phyloP scores from a whole-genome alignment of 35 echinoderm and acorn worm genomes.

The Apostichopus japonicus region DNA sequence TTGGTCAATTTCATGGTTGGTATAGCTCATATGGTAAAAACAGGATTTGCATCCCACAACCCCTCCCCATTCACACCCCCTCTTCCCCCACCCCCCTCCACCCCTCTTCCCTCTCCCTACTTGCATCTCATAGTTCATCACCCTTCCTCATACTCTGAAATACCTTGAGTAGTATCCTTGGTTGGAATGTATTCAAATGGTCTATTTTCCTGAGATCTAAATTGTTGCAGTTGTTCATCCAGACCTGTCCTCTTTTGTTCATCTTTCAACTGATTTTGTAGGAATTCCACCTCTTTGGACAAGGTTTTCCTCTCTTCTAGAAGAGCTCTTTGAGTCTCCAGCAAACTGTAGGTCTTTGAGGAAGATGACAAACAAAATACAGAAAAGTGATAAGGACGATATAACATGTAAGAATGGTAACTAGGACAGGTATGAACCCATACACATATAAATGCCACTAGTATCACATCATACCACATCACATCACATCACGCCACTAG shows the following conservation, averaged over 20 bases:
- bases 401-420: too few relatives aligned
- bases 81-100: too few relatives aligned
- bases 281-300: conserved; percentile 82
- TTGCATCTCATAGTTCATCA: background rate
- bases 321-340: conserved; percentile 77
- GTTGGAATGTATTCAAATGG: conserved; percentile 34
- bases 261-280: conserved; percentile 63
- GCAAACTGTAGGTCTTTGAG: conserved; percentile 68
- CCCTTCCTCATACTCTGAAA: conserved; percentile 13
- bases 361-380: conserved; percentile 13
- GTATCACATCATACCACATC: too few relatives aligned
- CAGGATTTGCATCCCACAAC: too few relatives aligned
- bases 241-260: background rate
- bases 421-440: too few relatives aligned
- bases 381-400: too few relatives aligned
- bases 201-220: background rate
- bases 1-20: too few relatives aligned
- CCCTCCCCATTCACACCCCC: too few relatives aligned
- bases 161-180: background rate
- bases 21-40: too few relatives aligned
- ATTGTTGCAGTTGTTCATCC: background rate
- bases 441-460: too few relatives aligned
- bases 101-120: too few relatives aligned
- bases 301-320: conserved; percentile 82
- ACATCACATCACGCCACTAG: too few relatives aligned